These are phyloP conservation scores for Phycodurus eques DNA, from an alignment of 2,113 vertebrate species.

Conservation along the genomic window DNA sequence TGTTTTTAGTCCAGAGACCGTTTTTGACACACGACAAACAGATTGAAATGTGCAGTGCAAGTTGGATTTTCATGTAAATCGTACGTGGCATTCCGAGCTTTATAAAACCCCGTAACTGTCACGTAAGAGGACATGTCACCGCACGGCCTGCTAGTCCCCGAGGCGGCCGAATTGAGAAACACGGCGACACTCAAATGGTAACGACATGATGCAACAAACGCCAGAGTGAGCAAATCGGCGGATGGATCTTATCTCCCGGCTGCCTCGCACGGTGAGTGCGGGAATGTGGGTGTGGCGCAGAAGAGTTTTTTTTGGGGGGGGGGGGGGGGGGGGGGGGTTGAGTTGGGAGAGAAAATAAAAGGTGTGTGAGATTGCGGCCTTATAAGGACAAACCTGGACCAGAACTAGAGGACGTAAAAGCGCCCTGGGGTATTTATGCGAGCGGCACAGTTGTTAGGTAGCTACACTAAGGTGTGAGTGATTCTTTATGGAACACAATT, in stretches of 20 bases:
- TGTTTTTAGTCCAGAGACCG: background rate
- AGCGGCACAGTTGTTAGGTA: background rate
- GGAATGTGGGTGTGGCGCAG: background rate
- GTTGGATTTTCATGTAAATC: background rate
- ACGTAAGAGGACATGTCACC: background rate
- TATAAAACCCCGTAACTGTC: background rate
- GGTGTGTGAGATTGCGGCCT: background rate
- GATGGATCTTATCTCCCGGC: background rate
- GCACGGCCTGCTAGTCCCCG: background rate
- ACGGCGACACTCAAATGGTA: background rate
- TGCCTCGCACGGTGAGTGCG: background rate
- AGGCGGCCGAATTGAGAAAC: background rate
- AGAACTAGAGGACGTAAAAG: background rate
- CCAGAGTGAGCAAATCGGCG: background rate
- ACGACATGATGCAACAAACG: background rate
- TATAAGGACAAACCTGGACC: background rate
- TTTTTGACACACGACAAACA: too few relatives aligned
- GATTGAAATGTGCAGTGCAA: too few relatives aligned
- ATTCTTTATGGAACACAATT: background rate
- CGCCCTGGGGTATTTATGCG: background rate
- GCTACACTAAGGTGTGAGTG: too few relatives aligned
- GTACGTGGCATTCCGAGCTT: background rate
- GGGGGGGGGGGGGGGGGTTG: background rate
- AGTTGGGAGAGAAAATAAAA: background rate
- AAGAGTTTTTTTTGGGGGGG: background rate